Evolutionary conservation across 2,113 vertebrate species (phyloP).

Genomic region (Thunnus maccoyii): DNA sequence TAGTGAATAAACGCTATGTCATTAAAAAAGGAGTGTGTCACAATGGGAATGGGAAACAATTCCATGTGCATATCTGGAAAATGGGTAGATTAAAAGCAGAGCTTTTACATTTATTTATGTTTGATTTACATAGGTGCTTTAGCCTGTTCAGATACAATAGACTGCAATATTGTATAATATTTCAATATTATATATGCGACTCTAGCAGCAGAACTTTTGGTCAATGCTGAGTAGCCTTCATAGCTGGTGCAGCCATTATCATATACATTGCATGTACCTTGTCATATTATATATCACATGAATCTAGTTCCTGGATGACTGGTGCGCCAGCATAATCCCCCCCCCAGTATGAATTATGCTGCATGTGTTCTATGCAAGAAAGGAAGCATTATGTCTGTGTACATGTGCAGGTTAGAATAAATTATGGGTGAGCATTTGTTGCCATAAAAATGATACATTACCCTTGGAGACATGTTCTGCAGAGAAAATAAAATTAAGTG

Average conservation of each 20-base stretch:
- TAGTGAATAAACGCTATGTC: too few relatives aligned
- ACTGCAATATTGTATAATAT: too few relatives aligned
- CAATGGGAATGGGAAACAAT: too few relatives aligned
- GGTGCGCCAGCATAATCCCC: neutral
- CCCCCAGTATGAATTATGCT: neutral
- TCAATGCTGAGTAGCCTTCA: neutral
- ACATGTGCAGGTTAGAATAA: constrained; percentile 3
- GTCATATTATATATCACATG: neutral
- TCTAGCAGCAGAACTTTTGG: neutral
- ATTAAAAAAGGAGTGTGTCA: too few relatives aligned
- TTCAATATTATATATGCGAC: neutral
- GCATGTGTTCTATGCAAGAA: neutral
- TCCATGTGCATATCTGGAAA: too few relatives aligned
- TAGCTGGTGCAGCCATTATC: neutral
- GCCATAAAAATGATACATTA: constrained; percentile 15
- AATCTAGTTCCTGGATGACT: neutral
- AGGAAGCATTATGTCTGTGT: neutral
- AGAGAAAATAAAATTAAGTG: neutral
- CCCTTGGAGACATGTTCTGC: neutral
- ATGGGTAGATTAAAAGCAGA: too few relatives aligned
- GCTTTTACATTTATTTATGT: neutral
- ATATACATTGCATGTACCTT: neutral
- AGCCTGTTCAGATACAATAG: too few relatives aligned
- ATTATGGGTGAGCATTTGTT: neutral
- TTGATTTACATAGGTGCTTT: neutral